These are phyloP conservation scores for Pleuronectes platessa DNA, from an alignment of 2,113 vertebrate genomes.

Conservation along the genomic window DNA sequence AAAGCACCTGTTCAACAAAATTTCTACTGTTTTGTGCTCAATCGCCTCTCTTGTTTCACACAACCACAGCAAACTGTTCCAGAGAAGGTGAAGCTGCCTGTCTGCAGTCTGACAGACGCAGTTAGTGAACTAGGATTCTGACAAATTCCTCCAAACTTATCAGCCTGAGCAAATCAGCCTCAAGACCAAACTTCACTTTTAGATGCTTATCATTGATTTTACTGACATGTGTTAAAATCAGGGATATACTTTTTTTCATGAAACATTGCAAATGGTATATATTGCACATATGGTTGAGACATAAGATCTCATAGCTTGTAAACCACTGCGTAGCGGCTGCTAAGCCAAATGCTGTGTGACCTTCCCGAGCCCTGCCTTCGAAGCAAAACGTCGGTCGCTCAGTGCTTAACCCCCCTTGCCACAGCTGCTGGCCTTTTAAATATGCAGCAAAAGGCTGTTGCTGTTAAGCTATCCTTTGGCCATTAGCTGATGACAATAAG, in stretches of 20 bases:
- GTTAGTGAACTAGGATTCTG: too few species aligned
- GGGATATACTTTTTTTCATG: not conserved
- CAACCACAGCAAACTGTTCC: too few species aligned
- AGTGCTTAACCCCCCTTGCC: conserved; percentile 44
- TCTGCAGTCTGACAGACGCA: too few species aligned
- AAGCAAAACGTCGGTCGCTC: conserved; percentile 15
- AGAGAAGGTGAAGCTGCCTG: too few species aligned
- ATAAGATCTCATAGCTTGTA: conserved; percentile 5
- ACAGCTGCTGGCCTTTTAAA: conserved; percentile 54
- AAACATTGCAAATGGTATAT: not conserved
- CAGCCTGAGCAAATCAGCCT: too few species aligned
- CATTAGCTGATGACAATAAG: conserved; percentile 51
- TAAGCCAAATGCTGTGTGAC: conserved; percentile 36
- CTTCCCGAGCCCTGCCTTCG: conserved; percentile 17
- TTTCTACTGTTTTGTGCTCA: too few species aligned
- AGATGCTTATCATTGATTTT: not conserved
- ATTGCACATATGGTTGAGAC: conserved; percentile 4
- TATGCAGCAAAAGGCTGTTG: conserved; percentile 34
- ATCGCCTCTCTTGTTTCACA: too few species aligned
- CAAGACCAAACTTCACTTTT: not conserved
- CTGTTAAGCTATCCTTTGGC: conserved; percentile 41
- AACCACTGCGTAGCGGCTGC: conserved; percentile 12
- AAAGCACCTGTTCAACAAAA: too few species aligned
- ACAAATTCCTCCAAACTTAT: too few species aligned
- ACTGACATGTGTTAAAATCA: not conserved